Base-by-base conservation (phyloP, 2,888 invertebrate species). In the Chouioia cunea region DNA sequence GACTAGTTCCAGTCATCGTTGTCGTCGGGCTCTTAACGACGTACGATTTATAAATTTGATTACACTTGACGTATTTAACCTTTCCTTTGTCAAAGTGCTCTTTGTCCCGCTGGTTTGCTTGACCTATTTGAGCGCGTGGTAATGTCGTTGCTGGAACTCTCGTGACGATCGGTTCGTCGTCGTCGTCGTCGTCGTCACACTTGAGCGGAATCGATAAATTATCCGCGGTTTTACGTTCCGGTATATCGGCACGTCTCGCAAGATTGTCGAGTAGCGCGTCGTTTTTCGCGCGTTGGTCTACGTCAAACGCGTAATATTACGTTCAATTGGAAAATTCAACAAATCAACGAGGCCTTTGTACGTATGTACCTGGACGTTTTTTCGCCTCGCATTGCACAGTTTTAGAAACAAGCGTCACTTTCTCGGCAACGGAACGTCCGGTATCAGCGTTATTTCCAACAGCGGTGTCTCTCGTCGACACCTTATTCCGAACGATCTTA, bases 181-280 rank as follows among this genome's bases (percentile, higher is more conserved):
- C 27, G 6, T 27, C 27, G 6, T 27, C 27, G 6, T 27, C 27
- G 27, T 27, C 27, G 27, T 27, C 27, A 6, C 27, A 27, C 27
- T 27, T 27, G 27, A 27, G 27, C 27, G 27, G 3, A 27, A 27
- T 6, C 27, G 27, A 27, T 6, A 27, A 6, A 27, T 27, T 27
- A 2, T 6, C 6, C 27, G 27, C 27, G 27, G 27, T 27, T 27
- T 27, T 27, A 6, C 6, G 6, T 27, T 27, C 27, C 27, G 56
- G 16, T 36, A 27, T 2, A 44, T n/a, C 18, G 18, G 44, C 44
- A 12, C 10, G 1, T 3, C 44, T 43, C 10, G 46, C 52, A 0
- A 69, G 50, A 8, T 58, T 64, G 22, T 69, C 58, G 14, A 69
- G 52, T 10, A 69, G 63, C 46, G 58, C 46, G 50, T 69, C 69